These are phyloP conservation scores for Lasiommata megera DNA, from an alignment of 2,888 invertebrate genomes.

Conservation along the genomic window DNA sequence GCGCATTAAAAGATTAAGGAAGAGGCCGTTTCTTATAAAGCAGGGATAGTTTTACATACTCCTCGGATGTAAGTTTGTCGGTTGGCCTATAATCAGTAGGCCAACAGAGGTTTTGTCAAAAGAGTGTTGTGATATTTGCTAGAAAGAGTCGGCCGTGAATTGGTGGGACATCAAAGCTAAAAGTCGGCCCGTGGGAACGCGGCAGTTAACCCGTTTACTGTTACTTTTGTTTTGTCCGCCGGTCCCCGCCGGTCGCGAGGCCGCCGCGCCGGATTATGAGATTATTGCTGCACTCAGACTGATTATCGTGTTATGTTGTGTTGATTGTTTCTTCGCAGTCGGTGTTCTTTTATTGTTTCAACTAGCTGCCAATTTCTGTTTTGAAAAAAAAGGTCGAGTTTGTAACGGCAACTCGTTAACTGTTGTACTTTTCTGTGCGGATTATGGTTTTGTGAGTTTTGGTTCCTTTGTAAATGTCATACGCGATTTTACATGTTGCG, in stretches of 20 bases:
- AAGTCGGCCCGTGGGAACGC: slow-evolving; percentile 64
- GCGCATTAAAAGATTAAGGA: too few relatives aligned
- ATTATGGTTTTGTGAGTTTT: too few relatives aligned
- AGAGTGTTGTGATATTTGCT: slow-evolving; percentile 21
- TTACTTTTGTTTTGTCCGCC: slow-evolving; percentile 45
- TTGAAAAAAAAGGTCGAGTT: background rate
- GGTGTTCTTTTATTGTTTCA: background rate
- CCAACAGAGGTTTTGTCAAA: slow-evolving; percentile 7
- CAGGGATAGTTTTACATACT: background rate
- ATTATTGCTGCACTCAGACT: slow-evolving; percentile 53
- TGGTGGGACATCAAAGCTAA: slow-evolving; percentile 48
- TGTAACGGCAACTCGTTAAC: too few relatives aligned
- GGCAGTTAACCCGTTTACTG: slow-evolving; percentile 55
- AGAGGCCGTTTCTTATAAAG: too few relatives aligned
- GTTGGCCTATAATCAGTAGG: background rate
- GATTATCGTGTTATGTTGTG: slow-evolving; percentile 30
- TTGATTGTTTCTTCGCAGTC: slow-evolving; percentile 22
- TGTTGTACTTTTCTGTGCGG: too few relatives aligned
- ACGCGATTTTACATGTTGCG: too few relatives aligned
- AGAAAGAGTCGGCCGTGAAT: slow-evolving; percentile 34
- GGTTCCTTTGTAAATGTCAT: too few relatives aligned
- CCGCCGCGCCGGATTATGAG: slow-evolving; percentile 52
- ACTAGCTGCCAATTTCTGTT: background rate
- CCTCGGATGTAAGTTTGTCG: background rate
- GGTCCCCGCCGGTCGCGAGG: slow-evolving; percentile 26